Evolutionary conservation across 2,113 vertebrate species (phyloP).

Genomic region (Petrocephalus zakoni): DNA sequence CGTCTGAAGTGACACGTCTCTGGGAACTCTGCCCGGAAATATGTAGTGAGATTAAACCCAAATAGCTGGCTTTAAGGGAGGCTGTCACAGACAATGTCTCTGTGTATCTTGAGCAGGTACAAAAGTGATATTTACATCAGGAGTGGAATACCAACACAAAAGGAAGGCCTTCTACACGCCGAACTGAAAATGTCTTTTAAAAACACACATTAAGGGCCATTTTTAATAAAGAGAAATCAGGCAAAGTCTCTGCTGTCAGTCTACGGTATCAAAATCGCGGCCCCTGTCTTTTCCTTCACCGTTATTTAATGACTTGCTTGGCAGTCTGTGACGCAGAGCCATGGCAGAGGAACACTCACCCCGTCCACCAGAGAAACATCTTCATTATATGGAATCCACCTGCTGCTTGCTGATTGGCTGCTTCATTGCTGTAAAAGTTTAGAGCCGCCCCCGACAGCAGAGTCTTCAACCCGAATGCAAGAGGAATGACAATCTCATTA

Average conservation of each 20-base stretch:
- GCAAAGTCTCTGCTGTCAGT: background rate
- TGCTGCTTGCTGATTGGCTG: background rate
- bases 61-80: background rate
- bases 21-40: background rate
- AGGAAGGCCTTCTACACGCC: background rate
- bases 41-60: background rate
- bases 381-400: background rate
- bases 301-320: slow-evolving; percentile 20
- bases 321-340: background rate
- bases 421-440: background rate
- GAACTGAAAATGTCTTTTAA: background rate
- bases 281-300: background rate
- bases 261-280: background rate
- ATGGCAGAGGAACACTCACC: background rate
- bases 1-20: background rate
- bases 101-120: background rate
- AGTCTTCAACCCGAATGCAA: too few relatives aligned
- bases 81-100: background rate
- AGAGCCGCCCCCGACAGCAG: background rate
- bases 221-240: background rate
- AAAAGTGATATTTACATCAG: background rate
- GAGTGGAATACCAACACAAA: background rate
- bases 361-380: background rate
- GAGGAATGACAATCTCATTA: background rate
- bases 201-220: background rate